These are phyloP conservation scores for Tor tambroides DNA, from an alignment of 2,113 vertebrate species.

Conservation along the genomic window DNA sequence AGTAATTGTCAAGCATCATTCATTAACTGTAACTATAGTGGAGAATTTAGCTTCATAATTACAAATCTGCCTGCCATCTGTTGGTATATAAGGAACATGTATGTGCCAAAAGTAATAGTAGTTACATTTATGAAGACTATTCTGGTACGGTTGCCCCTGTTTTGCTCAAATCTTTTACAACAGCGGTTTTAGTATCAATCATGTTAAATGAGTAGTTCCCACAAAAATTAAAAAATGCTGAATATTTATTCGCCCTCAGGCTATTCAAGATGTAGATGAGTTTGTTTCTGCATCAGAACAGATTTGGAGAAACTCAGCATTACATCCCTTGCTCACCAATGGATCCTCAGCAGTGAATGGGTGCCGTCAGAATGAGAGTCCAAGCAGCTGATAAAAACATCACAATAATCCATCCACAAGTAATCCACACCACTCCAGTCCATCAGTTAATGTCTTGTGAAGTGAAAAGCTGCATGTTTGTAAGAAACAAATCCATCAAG, in stretches of 20 bases:
- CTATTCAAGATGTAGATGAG: no score
- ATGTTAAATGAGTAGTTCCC: background rate
- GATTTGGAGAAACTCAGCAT: no score
- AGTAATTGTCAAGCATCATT: background rate
- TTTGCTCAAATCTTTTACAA: background rate
- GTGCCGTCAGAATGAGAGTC: no score
- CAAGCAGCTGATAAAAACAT: background rate
- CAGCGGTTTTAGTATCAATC: no score
- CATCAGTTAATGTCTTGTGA: background rate
- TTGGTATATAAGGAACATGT: background rate
- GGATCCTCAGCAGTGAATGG: no score
- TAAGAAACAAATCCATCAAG: no score
- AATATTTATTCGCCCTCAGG: no score
- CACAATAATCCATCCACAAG: no score
- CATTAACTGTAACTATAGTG: background rate
- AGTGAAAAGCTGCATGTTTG: background rate
- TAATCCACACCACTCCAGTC: background rate
- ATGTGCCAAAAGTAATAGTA: constrained; percentile 5
- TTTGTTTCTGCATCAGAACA: no score
- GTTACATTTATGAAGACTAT: background rate
- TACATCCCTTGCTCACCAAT: no score
- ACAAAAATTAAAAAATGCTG: no score
- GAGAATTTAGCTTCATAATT: background rate
- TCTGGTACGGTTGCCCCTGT: background rate
- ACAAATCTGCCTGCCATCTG: constrained; percentile 13